A percentile compares a stretch with the other conserved stretches of the same genome.
These are phyloP conservation scores for Enteromius argenteus DNA, from an alignment of 2,797 vertebrate species.

Conservation along the genomic window DNA sequence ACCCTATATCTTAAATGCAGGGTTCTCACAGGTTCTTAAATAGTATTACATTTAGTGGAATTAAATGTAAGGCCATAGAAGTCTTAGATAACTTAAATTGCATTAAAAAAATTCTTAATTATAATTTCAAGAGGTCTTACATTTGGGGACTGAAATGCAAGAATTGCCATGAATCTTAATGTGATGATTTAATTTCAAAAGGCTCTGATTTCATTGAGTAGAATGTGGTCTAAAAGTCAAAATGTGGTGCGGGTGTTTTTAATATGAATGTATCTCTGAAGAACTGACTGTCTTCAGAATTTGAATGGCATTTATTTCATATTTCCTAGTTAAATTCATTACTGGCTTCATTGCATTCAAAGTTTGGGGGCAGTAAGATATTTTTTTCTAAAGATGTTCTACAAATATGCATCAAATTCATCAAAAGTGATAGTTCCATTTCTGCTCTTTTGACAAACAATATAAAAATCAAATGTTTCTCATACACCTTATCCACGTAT, in stretches of 20 bases:
- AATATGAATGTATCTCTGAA: neutral
- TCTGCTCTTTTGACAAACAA: neutral
- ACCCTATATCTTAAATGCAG: neutral
- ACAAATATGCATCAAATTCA: neutral
- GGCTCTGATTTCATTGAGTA: too few relatives aligned
- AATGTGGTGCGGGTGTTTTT: neutral
- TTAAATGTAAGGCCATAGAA: neutral
- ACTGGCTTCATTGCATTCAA: neutral
- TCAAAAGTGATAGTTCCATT: neutral
- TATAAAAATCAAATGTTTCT: neutral
- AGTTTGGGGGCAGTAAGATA: neutral
- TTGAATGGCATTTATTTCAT: neutral
- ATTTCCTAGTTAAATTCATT: neutral
- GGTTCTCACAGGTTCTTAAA: neutral
- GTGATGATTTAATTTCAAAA: neutral
- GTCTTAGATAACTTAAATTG: neutral
- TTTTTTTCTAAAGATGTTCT: neutral
- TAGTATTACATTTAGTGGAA: neutral
- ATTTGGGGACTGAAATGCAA: neutral
- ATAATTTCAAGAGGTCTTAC: neutral
- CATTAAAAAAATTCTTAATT: neutral
- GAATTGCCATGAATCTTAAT: neutral
- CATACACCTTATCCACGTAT: neutral
- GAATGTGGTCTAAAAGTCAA: neutral
- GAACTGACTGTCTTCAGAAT: too few relatives aligned